Evolutionary conservation across 2,888 invertebrate genomes (phyloP), one percentile per base, ranked within the genome.

Genomic region (Eristalis arbustorum): DNA sequence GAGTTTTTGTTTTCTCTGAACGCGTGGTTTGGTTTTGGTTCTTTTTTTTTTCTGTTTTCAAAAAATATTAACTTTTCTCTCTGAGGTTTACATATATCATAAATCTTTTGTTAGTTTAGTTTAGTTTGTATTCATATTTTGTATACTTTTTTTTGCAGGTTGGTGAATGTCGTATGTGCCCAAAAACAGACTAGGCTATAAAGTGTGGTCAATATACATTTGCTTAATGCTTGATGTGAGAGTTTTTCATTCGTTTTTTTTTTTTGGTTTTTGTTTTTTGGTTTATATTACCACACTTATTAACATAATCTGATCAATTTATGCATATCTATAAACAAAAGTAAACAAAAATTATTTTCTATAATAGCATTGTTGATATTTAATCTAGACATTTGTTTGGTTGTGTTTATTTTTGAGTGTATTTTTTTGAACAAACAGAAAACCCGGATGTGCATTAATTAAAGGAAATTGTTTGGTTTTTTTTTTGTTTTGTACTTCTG

Each of bases 151-250:
- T 76, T 87, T 90, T 89, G 89, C 89, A 89, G 90, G 91, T 92
- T 93, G 93, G 93, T 93, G 93, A 92, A 93, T 93, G 92, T 92
- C 92, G 91, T 92, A 91, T 91, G 90, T 92, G 92, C 91, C 91
- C 91, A 90, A 89, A 49, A 89, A 89, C 88, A 89, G 89, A 83
- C 81, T 82, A 80, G 80, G 87, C 79, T 84, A 84, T 79, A 80
- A 84, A 87, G 87, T 83, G 87, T 87, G 75, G 79, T 67, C 62
- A 72, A 78, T 76, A 82, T 69, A 31, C 31, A 61, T 67, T 49
- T n/a, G 49, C 31, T 81, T 62, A 34, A 73, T 84, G 59, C 25
- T 59, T n/a, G 42, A 67, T 78, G 88, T 88, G 85, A 84, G 18
- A 31, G n/a, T 63, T 56, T 59, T 59, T 59, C 59, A 59, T 59